Base-by-base conservation (phyloP, 2,113 vertebrate species). In the Oncorhynchus gorbuscha region DNA sequence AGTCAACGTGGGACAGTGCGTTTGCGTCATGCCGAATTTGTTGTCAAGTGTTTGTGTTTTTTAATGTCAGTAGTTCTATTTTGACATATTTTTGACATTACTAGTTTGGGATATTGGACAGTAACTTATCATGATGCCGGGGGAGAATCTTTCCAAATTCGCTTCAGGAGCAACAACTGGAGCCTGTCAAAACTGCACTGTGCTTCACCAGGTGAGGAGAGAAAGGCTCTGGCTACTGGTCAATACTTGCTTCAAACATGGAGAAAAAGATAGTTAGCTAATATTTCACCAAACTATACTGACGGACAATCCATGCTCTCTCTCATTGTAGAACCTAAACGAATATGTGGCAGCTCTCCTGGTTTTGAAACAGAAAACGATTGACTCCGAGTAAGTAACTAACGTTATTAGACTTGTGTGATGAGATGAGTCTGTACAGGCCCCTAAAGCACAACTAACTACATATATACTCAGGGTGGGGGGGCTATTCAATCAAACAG, bases 331-430 rank as follows among this genome's bases (percentile, higher is more conserved):
- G 98, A 98, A 89, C 81, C 89, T 98, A 85, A 95, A 95, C 72
- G 97, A 98, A 80, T 99, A 98, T 79, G 94, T 99, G 73, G 90
- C 95, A 3, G 95, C 96, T 48, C 91, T 99, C 82, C 91, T 99
- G 87, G 93, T 94, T n/a, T 90, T 99, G 81, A 99, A 99, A 86
- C 95, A 97, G 91, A 98, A 96, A 89, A 96, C 98, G 24, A 91
- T 96, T 24, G 94, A 94, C 28, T 94, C 95, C 8, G 96, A 97
- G 98, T 99, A 90, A 98, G 97, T 97, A 88, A 65, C 62, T 64
- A 11, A 11, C 2, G 20, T 58, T 58, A 62, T 67, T 30, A 6
- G 11, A 4, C 4, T 16, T 24, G n/a, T 51, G 32, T 26, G 8
- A 71, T 51, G 68, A 45, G 8, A 45, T 45, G 39, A 11, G 9